Evolutionary conservation across 2,888 invertebrate genomes (phyloP), one percentile per base, ranked within the genome.

Genomic region (Platycheirus albimanus): DNA sequence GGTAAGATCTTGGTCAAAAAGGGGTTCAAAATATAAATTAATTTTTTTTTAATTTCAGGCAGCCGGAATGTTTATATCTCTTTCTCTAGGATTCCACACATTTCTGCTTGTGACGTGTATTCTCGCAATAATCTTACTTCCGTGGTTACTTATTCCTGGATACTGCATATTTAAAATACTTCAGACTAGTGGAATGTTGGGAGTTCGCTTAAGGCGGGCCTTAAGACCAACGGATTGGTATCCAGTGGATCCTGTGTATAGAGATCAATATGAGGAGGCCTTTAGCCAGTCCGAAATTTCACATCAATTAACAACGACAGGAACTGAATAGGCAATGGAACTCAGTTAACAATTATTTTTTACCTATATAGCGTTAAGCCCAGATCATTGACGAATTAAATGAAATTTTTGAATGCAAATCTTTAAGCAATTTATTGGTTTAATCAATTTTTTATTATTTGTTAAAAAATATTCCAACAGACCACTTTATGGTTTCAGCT

Each of bases 191-290:
- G 90, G 90, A 3, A 61, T 70, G 3, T 70, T 88, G 13, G 72
- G 75, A 3, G 74, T 71, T 49, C 89, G 90, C 0, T 86, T 90
- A 13, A 85, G 71, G 7, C 86, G 87, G 17, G 85, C 87, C 3
- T 86, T 88, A 43, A 86, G 88, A 2, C 89, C 90, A 6, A 88
- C 87, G 8, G 90, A 90, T 76, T 90, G 90, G 90, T 90, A 89
- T 87, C 90, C 90, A 0, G 51, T 78, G 0, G 88, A 89, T 51
- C 78, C 87, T 70, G 86, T 86, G n/a, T 85, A 90, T 52, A 87
- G 88, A 6, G 88, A 89, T 63, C 77, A 85, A 8, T 90, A 90
- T 74, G 88, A 89, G 51, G 88, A 88, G 17, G 63, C 85, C 2
- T 80, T 90, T 76, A 88, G 88, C 2, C 87, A 88, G 71, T 78